A percentile compares a stretch with the other conserved stretches of the same genome.
These are phyloP conservation scores for Zaprionus ornatus DNA, from an alignment of 1,140 invertebrate genomes.

Conservation along the genomic window DNA sequence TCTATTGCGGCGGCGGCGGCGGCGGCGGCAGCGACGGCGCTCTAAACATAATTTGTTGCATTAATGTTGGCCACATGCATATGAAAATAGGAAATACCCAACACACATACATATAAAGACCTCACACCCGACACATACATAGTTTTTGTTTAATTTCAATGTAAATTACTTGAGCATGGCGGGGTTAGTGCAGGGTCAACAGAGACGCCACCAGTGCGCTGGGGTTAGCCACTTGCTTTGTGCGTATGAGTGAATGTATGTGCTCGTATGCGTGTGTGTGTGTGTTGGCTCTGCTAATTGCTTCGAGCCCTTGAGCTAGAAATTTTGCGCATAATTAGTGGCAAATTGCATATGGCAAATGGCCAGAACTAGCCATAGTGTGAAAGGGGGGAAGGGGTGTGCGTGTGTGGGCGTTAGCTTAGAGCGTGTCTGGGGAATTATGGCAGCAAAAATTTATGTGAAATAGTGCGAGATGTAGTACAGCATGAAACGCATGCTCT, in stretches of 20 bases:
- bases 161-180: slow-evolving; percentile 72
- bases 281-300: slow-evolving; percentile 68
- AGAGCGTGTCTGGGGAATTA: slow-evolving; percentile 31
- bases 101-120: slow-evolving; percentile 4
- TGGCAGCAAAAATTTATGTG: slow-evolving; percentile 12
- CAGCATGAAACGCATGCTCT: neutral
- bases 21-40: slow-evolving; percentile 35
- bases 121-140: slow-evolving; percentile 27
- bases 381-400: neutral
- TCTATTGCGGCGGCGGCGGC: slow-evolving; percentile 32
- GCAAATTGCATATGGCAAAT: slow-evolving; percentile 78
- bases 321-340: slow-evolving; percentile 81
- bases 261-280: slow-evolving; percentile 17
- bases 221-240: slow-evolving; percentile 14
- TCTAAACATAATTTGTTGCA: slow-evolving; percentile 82
- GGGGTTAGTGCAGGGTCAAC: slow-evolving; percentile 18
- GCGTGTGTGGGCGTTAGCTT: neutral
- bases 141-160: slow-evolving; percentile 81
- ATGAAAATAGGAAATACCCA: slow-evolving; percentile 42
- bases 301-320: slow-evolving; percentile 78
- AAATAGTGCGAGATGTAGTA: neutral
- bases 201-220: neutral
- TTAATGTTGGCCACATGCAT: slow-evolving; percentile 75
- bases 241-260: neutral
- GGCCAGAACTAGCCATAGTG: slow-evolving; percentile 22